These are phyloP conservation scores for Lacanobia oleracea DNA, from an alignment of 2,888 invertebrate species.

Conservation along the genomic window DNA sequence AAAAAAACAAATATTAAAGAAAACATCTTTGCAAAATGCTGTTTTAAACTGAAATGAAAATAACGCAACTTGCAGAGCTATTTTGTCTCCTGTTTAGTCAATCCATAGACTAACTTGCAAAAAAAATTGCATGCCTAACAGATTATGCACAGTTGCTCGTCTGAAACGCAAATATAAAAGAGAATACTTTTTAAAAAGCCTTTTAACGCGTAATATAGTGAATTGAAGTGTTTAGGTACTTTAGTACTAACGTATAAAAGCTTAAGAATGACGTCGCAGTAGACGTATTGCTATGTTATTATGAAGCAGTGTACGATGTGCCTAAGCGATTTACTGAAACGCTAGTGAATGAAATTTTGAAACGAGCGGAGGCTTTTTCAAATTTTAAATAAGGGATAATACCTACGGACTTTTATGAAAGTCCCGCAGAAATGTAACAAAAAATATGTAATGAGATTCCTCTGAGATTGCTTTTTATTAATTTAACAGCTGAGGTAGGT, in stretches of 20 bases:
- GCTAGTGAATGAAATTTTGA: conserved; percentile 46
- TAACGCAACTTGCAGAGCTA: not conserved
- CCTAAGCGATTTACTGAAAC: conserved; percentile 31
- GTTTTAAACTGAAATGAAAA: conserved; percentile 6
- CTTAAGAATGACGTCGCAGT: conserved; percentile 13
- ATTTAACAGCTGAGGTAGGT: conserved; percentile 19
- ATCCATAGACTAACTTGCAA: not conserved
- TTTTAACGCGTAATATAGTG: conserved; percentile 2
- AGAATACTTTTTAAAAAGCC: conserved; percentile 9
- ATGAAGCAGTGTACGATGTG: conserved; percentile 29
- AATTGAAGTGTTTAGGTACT: conserved; percentile 14
- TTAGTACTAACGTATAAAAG: conserved; percentile 29
- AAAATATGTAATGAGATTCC: conserved; percentile 55
- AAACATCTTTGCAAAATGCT: not conserved
- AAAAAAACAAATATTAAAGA: not conserved
- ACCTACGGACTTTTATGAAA: conserved; percentile 54
- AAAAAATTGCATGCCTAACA: conserved; percentile 1
- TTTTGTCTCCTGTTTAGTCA: conserved; percentile 8
- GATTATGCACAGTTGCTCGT: conserved; percentile 16
- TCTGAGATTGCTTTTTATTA: conserved; percentile 51
- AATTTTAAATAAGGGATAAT: conserved; percentile 53
- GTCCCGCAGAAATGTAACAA: conserved; percentile 45
- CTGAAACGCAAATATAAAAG: conserved; percentile 22
- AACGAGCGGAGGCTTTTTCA: conserved; percentile 37
- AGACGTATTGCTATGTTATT: conserved; percentile 18